A percentile compares a stretch with the other conserved stretches of the same genome.
phyloP scores from a whole-genome alignment of 2,113 vertebrate species.

The Chionis minor region DNA sequence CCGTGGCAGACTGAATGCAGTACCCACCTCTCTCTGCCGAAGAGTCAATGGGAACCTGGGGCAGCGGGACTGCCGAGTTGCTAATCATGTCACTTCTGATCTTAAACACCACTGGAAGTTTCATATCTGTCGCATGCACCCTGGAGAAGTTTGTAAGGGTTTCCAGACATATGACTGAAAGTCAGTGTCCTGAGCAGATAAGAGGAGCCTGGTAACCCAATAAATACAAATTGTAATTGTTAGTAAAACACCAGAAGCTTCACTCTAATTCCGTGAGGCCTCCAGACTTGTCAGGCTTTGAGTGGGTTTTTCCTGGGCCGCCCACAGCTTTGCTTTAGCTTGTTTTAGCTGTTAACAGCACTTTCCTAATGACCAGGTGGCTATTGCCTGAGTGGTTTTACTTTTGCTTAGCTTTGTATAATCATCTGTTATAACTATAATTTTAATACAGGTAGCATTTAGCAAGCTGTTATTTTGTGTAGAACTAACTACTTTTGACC shows the following conservation, averaged over 20 bases:
- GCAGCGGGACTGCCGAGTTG: too few species aligned
- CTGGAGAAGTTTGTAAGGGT: too few species aligned
- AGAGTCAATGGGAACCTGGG: too few species aligned
- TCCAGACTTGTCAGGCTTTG: too few species aligned
- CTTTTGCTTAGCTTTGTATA: neutral
- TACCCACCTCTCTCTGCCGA: too few species aligned
- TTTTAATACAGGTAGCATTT: neutral
- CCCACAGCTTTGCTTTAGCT: neutral
- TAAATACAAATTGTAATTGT: neutral
- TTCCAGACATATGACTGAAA: accelerated
- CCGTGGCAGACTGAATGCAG: too few species aligned
- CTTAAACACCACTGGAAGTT: too few species aligned
- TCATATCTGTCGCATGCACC: too few species aligned
- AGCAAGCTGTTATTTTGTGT: neutral
- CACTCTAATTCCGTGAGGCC: too few species aligned
- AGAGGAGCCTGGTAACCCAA: neutral
- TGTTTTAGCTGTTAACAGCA: neutral
- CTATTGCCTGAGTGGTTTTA: neutral
- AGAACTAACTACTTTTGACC: neutral
- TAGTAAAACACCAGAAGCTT: neutral
- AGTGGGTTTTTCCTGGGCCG: neutral
- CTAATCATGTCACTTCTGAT: too few species aligned
- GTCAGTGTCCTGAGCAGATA: neutral
- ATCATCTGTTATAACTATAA: neutral
- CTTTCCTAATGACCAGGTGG: neutral